Conservation (phyloP, 2,888 invertebrate species). For the Synanthedon formicaeformis region DNA sequence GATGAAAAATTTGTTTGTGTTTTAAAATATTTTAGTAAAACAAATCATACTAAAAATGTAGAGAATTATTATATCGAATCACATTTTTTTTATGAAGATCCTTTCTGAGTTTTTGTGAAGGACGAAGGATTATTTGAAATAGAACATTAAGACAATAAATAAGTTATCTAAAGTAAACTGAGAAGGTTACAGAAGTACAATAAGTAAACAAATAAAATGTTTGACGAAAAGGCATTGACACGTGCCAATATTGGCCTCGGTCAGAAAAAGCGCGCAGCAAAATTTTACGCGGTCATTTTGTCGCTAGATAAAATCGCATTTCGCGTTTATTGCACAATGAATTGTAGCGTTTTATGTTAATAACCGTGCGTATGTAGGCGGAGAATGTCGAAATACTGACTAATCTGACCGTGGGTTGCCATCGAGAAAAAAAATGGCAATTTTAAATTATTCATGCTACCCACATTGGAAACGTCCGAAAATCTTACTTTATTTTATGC, state of each 20-base stretch:
- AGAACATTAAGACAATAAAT: no score
- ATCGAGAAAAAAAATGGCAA: constrained; percentile 58
- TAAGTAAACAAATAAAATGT: not conserved
- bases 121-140: no score
- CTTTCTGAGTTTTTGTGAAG: no score
- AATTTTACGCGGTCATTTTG: constrained; percentile 35
- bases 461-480: constrained; percentile 42
- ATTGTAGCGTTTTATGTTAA: constrained; percentile 67
- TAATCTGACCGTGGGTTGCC: constrained; percentile 62
- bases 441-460: constrained; percentile 66
- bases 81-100: no score
- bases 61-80: no score
- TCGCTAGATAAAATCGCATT: constrained; percentile 62
- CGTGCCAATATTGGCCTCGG: constrained; percentile 2
- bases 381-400: constrained; percentile 67
- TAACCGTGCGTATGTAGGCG: constrained; percentile 48
- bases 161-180: no score
- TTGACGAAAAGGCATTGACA: not conserved
- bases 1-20: no score
- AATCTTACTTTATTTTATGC: constrained; percentile 48
- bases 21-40: no score
- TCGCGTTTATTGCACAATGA: constrained; percentile 64
- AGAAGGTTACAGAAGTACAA: no score
- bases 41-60: no score
- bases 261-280: constrained; percentile 21